Percentiles rank a stretch among this genome's conserved stretches.
Conservation (phyloP, 2,888 invertebrate genomes). For the Sarcophaga variegata region DNA sequence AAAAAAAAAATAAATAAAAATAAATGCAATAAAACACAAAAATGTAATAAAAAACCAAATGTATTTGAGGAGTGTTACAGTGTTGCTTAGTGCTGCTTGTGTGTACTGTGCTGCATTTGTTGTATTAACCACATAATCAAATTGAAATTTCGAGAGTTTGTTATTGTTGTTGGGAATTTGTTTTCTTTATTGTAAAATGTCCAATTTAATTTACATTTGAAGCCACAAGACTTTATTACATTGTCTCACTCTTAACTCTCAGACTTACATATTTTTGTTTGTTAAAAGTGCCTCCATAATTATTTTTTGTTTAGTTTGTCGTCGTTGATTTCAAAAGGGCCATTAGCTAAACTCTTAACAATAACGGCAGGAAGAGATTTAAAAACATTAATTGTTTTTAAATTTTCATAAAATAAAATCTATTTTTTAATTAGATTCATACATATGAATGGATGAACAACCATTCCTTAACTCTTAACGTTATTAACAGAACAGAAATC, state of each 20-base stretch:
- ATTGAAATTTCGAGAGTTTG: constrained; percentile 13
- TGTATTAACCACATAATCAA: constrained; percentile 20
- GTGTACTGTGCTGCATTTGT: background rate
- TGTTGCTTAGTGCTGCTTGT: background rate
- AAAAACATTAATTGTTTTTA: too few relatives aligned
- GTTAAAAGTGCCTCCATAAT: too few relatives aligned
- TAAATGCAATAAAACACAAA: background rate
- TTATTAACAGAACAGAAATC: too few relatives aligned
- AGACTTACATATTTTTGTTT: background rate
- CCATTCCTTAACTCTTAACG: too few relatives aligned
- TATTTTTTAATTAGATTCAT: too few relatives aligned
- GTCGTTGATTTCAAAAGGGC: too few relatives aligned
- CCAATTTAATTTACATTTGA: constrained; percentile 36
- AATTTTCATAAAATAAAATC: too few relatives aligned
- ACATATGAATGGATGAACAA: too few relatives aligned
- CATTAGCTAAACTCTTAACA: too few relatives aligned
- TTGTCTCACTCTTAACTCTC: background rate
- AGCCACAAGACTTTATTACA: background rate
- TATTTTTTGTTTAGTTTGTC: too few relatives aligned
- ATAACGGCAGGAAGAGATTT: too few relatives aligned
- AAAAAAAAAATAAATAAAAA: constrained; percentile 9
- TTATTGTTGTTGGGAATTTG: too few relatives aligned
- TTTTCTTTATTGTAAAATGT: constrained; percentile 25
- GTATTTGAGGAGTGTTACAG: background rate
- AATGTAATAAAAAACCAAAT: background rate